Base-by-base conservation (phyloP, 2,113 vertebrate genomes). In the Chlorocebus sabaeus region DNA sequence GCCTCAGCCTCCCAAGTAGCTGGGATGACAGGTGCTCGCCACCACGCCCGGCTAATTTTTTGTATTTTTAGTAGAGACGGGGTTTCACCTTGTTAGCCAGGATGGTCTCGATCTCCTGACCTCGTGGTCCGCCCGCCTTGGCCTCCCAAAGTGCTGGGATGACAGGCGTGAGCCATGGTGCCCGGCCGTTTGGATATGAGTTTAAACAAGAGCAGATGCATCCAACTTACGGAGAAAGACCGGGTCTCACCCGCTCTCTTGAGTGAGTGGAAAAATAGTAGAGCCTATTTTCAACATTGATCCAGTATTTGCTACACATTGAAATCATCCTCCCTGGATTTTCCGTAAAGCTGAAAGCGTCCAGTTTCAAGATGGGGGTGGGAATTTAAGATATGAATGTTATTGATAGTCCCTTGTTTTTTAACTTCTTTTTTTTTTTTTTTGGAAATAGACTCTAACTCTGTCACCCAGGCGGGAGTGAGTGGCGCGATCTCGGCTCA, bases 11-110 rank as follows among this genome's bases (percentile, higher is more conserved):
- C 52, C 5, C 1, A 1, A 52, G 52, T 18, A 52, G 1, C 52
- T 52, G 52, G 52, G 17, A 55, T 7, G 0, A 55, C 17, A 55
- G 52, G 52, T 0, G 17, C 6, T 1, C 1, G 0, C 52, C 52
- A 55, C 52, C 17, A 2, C 1, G 0, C 52, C 52, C 0, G 1
- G 52, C 1, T 55, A 6, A 18, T 18, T 55, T 17, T 55, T 52
- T 2, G 52, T 55, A 18, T 55, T 18, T 55, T 55, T 55, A 55
- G 52, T 55, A 18, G 1, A 18, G 52, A 55, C 0, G 17, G 6
- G 6, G 17, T 55, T 18, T 55, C 17, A 6, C 52, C 0, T 0
- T 55, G 52, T 55, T 55, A 2, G 52, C 52, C 52, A 18, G 52
- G 6, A 6, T 55, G 52, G 5, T 55, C 52, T 55, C 6, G 0